Evolutionary conservation across 1,140 invertebrate genomes (phyloP).

Genomic region (Pristionchus pacificus): DNA sequence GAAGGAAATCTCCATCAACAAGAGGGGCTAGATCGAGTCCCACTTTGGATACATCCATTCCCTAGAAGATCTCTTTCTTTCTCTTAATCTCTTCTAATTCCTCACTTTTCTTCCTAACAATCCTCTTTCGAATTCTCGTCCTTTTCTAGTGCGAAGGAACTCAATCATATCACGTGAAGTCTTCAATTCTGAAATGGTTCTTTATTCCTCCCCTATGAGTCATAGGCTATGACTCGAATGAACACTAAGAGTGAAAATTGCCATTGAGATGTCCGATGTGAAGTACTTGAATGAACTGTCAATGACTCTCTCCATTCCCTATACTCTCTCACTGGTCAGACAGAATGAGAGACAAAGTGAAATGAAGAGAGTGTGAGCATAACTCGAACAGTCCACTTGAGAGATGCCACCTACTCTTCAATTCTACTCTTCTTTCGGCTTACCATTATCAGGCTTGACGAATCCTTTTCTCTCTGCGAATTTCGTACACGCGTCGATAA

Average conservation of each 20-base stretch:
- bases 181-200: slow-evolving; percentile 9
- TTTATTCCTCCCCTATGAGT: background rate
- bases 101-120: slow-evolving; percentile 22
- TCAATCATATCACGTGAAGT: slow-evolving; percentile 23
- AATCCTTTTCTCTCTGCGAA: slow-evolving; percentile 26
- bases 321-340: too few species aligned
- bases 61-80: too few species aligned
- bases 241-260: too few species aligned
- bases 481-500: slow-evolving; percentile 9
- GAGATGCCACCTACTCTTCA: too few species aligned
- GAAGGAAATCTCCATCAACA: slow-evolving; percentile 28
- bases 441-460: slow-evolving; percentile 10
- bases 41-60: slow-evolving; percentile 23
- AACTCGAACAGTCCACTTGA: too few species aligned
- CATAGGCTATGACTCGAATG: too few species aligned
- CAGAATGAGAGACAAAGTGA: too few species aligned
- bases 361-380: too few species aligned
- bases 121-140: slow-evolving; percentile 23
- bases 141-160: slow-evolving; percentile 20
- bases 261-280: background rate
- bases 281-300: too few species aligned
- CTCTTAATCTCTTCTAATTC: too few species aligned
- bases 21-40: slow-evolving; percentile 26
- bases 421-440: too few species aligned
- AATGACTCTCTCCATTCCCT: too few species aligned